Evolutionary conservation across 2,888 invertebrate genomes (phyloP).

Genomic region (Anthrax anthrax): DNA sequence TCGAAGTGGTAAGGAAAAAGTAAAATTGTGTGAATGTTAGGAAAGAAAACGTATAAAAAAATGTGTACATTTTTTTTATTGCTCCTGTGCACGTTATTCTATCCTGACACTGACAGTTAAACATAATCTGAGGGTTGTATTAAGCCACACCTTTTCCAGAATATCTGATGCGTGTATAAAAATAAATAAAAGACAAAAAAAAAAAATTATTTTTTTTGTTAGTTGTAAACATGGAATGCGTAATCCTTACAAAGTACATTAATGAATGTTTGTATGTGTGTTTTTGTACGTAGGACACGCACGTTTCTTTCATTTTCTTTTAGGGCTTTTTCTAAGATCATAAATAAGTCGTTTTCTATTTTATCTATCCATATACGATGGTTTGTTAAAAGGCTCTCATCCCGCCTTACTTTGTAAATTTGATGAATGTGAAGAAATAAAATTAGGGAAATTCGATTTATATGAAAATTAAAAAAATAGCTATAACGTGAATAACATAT

Average conservation of each 20-base stretch:
- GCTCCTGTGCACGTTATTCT: conserved; percentile 1
- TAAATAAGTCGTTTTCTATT: conserved; percentile 11
- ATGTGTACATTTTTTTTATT: conserved; percentile 1
- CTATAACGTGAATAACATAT: no score
- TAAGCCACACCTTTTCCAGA: conserved; percentile 12
- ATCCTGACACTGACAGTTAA: conserved; percentile 10
- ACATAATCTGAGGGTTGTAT: conserved; percentile 8
- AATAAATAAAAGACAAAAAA: no score
- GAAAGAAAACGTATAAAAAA: no score
- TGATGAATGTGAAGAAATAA: conserved; percentile 12
- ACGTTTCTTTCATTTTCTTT: conserved; percentile 6
- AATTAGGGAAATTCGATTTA: conserved; percentile 14
- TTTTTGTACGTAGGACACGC: conserved; percentile 3
- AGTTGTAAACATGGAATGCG: no score
- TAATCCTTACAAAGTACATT: not conserved
- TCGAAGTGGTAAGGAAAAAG: no score
- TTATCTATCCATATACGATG: conserved; percentile 5
- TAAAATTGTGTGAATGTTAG: conserved; percentile 1
- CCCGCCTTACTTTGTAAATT: not conserved
- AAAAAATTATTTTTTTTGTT: no score
- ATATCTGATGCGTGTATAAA: not conserved
- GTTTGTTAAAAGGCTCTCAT: conserved; percentile 1
- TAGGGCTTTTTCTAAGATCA: conserved; percentile 8
- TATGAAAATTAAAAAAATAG: conserved; percentile 12
- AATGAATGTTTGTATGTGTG: conserved; percentile 1